phyloP scores from a whole-genome alignment of 2,888 invertebrate genomes.

The Ophraella communa region DNA sequence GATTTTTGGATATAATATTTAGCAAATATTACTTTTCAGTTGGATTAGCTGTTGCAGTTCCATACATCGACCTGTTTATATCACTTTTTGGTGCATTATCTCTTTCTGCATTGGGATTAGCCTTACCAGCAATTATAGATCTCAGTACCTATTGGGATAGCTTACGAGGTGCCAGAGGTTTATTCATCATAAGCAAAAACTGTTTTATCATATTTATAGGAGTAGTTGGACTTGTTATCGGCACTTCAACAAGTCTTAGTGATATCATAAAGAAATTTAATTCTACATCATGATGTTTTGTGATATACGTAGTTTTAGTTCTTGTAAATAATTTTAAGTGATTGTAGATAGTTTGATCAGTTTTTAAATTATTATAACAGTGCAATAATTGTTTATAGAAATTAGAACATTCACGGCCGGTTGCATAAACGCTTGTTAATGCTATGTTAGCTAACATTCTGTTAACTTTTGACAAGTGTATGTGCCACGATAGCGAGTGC shows the following conservation, averaged over 20 bases:
- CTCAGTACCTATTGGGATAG: slow-evolving; percentile 81
- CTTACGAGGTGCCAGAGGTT: slow-evolving; percentile 57
- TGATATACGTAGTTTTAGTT: not conserved
- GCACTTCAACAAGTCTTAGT: slow-evolving; percentile 69
- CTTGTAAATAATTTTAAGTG: not conserved
- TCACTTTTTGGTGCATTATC: slow-evolving; percentile 89
- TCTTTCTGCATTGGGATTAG: slow-evolving; percentile 85
- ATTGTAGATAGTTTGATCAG: not conserved
- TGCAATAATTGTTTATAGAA: no score
- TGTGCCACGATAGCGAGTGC: no score
- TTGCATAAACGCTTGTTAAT: no score
- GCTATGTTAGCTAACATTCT: no score
- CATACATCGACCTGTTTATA: slow-evolving; percentile 81
- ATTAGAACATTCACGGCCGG: no score
- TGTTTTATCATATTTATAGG: slow-evolving; percentile 66
- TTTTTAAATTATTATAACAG: not conserved
- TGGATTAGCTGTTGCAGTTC: slow-evolving; percentile 82
- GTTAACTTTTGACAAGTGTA: no score
- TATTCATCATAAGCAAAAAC: slow-evolving; percentile 63
- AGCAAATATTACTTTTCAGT: slow-evolving; percentile 65
- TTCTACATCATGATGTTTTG: not conserved
- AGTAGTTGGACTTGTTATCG: slow-evolving; percentile 68
- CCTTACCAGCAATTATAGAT: slow-evolving; percentile 90
- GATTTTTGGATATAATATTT: not conserved
- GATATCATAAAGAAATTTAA: slow-evolving; percentile 65